These are phyloP conservation scores for Synchiropus splendidus DNA, from an alignment of 2,113 vertebrate genomes.

Conservation along the genomic window DNA sequence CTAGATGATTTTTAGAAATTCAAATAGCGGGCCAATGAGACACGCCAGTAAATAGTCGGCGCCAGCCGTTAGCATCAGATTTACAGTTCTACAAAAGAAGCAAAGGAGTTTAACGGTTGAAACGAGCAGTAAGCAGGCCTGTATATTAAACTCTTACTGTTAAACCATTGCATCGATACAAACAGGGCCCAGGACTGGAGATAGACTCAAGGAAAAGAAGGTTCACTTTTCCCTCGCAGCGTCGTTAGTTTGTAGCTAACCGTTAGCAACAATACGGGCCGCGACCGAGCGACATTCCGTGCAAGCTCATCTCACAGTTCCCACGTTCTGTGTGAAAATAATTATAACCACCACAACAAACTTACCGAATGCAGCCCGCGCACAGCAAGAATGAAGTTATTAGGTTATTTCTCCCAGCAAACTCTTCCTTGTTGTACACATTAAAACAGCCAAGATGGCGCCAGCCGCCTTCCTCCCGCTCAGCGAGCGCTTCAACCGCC, in stretches of 20 bases:
- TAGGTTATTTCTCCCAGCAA: conserved; percentile 58
- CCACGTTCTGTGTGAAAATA: too few species aligned
- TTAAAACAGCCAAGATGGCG: conserved; percentile 74
- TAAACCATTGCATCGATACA: too few species aligned
- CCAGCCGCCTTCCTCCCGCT: conserved; percentile 70
- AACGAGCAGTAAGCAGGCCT: too few species aligned
- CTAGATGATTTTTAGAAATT: too few species aligned
- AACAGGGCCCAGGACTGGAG: too few species aligned
- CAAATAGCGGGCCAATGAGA: too few species aligned
- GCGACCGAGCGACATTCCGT: too few species aligned
- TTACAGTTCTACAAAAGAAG: conserved; percentile 38
- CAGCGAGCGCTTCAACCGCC: conserved; percentile 67
- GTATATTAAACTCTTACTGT: too few species aligned
- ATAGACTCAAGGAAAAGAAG: background rate
- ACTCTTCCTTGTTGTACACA: conserved; percentile 65
- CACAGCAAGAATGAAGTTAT: conserved; percentile 27
- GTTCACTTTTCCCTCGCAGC: conserved; percentile 12
- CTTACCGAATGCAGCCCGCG: conserved; percentile 38
- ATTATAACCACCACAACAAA: conserved; percentile 1
- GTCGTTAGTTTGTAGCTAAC: conserved; percentile 43
- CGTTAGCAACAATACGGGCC: conserved; percentile 9
- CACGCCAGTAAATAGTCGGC: conserved; percentile 48
- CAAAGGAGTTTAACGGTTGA: too few species aligned
- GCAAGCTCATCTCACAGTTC: too few species aligned
- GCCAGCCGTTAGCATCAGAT: conserved; percentile 44